phyloP scores from a whole-genome alignment of 2,113 vertebrate genomes.

The Calyptommatus sinebrachiatus region DNA sequence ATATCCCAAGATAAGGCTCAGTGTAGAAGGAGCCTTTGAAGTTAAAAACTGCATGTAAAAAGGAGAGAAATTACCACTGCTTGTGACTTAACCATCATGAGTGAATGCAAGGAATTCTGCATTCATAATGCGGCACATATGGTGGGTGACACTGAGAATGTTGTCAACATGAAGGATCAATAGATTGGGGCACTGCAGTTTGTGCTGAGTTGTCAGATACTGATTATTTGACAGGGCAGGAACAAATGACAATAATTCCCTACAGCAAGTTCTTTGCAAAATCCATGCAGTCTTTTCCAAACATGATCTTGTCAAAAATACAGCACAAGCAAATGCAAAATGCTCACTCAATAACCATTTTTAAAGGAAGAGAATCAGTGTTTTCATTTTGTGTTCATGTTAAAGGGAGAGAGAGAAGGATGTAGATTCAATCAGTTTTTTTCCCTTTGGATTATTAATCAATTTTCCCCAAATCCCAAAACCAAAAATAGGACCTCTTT shows the following conservation, averaged over 20 bases:
- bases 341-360: no score
- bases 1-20: no score
- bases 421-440: no score
- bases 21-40: background rate
- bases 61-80: background rate
- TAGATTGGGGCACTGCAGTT: background rate
- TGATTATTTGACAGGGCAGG: background rate
- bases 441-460: no score
- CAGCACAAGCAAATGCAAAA: background rate
- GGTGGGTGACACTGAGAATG: background rate
- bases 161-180: background rate
- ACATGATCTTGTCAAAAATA: background rate
- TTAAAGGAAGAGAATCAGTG: no score
- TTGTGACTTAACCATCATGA: background rate
- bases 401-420: no score
- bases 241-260: background rate
- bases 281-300: background rate
- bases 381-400: background rate
- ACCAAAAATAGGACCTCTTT: no score
- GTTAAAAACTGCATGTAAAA: background rate
- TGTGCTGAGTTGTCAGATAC: slow-evolving; percentile 1
- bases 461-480: no score
- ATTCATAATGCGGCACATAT: background rate
- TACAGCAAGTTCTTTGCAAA: no score
- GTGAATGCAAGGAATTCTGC: background rate